A percentile compares a stretch with the other conserved stretches of the same genome.
Conservation (phyloP, 2,113 vertebrate species). For the Pavo muticus region DNA sequence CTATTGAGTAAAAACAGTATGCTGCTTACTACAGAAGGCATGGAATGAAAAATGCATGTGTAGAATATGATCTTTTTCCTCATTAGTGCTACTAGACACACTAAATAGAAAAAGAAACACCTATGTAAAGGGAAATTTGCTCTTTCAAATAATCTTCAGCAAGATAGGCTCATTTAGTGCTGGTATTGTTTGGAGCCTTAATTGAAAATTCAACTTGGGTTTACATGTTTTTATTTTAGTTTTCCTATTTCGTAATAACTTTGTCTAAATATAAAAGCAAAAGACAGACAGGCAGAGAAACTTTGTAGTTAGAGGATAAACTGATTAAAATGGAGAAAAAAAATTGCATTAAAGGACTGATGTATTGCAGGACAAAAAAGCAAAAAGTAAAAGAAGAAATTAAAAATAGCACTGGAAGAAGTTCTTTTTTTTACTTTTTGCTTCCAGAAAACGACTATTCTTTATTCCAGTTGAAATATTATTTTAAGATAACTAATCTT, state of each 20-base stretch:
- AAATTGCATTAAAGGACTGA: constrained; percentile 36
- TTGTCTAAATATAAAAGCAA: constrained; percentile 17
- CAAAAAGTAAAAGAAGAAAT: background rate
- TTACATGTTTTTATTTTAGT: background rate
- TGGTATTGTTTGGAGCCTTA: background rate
- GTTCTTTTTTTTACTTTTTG: background rate
- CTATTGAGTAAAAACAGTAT: background rate
- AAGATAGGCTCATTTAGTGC: background rate
- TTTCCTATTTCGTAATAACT: constrained; percentile 19
- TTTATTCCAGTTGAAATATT: background rate
- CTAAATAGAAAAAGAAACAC: constrained; percentile 2
- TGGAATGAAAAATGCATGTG: background rate
- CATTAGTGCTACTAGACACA: background rate
- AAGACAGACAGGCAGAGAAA: constrained; percentile 18
- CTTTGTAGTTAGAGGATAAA: constrained; percentile 32
- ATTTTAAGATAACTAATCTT: background rate
- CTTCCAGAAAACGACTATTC: background rate
- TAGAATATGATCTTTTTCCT: background rate
- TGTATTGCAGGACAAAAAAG: constrained; percentile 16
- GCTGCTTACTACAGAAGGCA: background rate
- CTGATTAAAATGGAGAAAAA: constrained; percentile 35
- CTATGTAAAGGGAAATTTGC: constrained; percentile 1
- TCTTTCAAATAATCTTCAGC: background rate
- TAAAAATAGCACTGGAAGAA: background rate
- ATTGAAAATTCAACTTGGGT: background rate